A percentile compares a stretch with the other conserved stretches of the same genome.
Evolutionary conservation across 2,888 invertebrate species (phyloP).

Genomic region (Amaurobius ferox): DNA sequence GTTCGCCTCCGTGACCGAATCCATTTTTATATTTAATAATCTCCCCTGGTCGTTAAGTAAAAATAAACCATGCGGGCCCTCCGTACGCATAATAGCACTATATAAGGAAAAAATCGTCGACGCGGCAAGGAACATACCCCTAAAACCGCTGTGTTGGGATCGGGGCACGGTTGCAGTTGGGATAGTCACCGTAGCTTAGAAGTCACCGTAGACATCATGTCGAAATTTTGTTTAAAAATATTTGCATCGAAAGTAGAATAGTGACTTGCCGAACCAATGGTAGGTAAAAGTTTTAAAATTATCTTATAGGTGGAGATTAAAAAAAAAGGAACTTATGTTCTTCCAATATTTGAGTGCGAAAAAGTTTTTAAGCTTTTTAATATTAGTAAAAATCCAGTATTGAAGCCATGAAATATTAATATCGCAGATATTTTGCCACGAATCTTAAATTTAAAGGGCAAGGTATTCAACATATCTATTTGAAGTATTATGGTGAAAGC

Average conservation of each 20-base stretch:
- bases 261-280: constrained; percentile 37
- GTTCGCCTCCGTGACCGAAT: constrained; percentile 40
- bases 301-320: too few relatives aligned
- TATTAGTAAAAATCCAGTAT: too few relatives aligned
- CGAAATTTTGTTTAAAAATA: background rate
- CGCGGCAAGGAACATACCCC: background rate
- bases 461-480: too few relatives aligned
- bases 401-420: too few relatives aligned
- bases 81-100: constrained; percentile 43
- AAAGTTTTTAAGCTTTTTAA: too few relatives aligned
- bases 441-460: too few relatives aligned
- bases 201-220: background rate
- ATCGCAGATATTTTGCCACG: too few relatives aligned
- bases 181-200: too few relatives aligned
- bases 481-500: too few relatives aligned
- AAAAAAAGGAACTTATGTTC: background rate
- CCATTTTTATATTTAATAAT: constrained; percentile 42
- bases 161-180: too few relatives aligned
- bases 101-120: constrained; percentile 29
- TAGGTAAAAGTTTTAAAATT: constrained; percentile 23
- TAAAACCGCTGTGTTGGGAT: too few relatives aligned
- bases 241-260: constrained; percentile 23
- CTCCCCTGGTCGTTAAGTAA: constrained; percentile 25
- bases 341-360: too few relatives aligned
- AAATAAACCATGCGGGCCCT: constrained; percentile 46